Evolutionary conservation across 2,888 invertebrate genomes (phyloP).

Genomic region (Acrocyrtus sp.): DNA sequence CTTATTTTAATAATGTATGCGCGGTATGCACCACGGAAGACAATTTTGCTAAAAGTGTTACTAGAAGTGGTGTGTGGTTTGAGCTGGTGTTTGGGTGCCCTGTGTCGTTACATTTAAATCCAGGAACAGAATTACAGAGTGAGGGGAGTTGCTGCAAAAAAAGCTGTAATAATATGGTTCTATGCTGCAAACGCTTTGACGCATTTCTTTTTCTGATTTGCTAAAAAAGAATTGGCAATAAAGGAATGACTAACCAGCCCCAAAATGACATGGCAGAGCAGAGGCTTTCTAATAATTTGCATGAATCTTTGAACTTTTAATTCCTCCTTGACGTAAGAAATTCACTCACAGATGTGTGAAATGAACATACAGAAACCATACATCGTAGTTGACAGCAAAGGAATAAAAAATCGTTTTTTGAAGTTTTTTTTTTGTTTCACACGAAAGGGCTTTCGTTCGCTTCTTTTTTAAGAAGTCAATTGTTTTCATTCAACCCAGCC

Average conservation of each 20-base stretch:
- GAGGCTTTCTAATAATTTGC: conserved; percentile 50
- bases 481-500: conserved; percentile 39
- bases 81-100: conserved; percentile 20
- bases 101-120: conserved; percentile 39
- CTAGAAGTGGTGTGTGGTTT: conserved; percentile 8
- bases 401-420: no score
- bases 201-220: neutral
- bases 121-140: conserved; percentile 48
- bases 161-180: conserved; percentile 10
- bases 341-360: neutral
- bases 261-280: conserved; percentile 11
- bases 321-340: conserved; percentile 14
- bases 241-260: neutral
- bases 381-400: no score
- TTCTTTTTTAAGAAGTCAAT: conserved; percentile 44
- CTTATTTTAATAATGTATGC: conserved; percentile 49
- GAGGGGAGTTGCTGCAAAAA: no score
- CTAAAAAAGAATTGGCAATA: neutral
- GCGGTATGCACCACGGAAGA: no score
- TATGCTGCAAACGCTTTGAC: conserved; percentile 9
- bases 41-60: no score
- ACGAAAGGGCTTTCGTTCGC: conserved; percentile 13
- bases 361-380: no score
- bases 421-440: conserved; percentile 23
- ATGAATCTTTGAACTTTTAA: conserved; percentile 52